Evolutionary conservation across 1,140 invertebrate genomes (phyloP), one percentile per base, ranked within the genome.

Genomic region (Anagrus nilaparvatae): DNA sequence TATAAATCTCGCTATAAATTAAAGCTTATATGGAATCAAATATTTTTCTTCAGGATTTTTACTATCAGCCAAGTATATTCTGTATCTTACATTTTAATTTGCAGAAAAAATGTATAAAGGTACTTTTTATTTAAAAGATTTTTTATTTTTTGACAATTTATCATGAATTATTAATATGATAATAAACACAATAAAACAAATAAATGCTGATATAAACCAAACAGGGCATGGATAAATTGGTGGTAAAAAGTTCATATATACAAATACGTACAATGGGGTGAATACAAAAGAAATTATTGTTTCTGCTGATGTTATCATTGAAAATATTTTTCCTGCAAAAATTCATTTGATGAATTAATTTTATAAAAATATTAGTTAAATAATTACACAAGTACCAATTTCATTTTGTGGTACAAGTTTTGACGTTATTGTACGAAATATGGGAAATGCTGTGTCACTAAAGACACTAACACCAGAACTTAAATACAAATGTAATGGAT

Each of bases 401-500:
- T 84, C 80, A 19, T 76, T 67, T 3, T 62, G 24, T 3, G 74
- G 72, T 10, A 81, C 67, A 14, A 74, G 71, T 56, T 82, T 82
- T 1, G 80, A 77, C 10, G 83, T 56, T 31, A 77, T 61, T 2
- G 79, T 73, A 32, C 80, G 67, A 30, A 77, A 70, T 48, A 80
- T 67, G 10, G 81, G 77, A 4, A 69, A 67, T 10, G 72, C 64
- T 20, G 78, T 58, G 2, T 68, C 72, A 37, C 68, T 61, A 29
- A 81, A 72, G 10, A 72, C 51, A 23, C 72, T 69, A 39, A 79
- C 33, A 4, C 52, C 45, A 5, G 62, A 55, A 45, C 67, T 65
- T 5, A 75, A 45, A 60, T 82, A 83, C 69, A 83, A 72, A 29
- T 81, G 73, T 76, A 75, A 81, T 1, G 74, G 53, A 40, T 67